phyloP scores from a whole-genome alignment of 92 coral and sea anemone species.

The Epizoanthus rinbou region DNA sequence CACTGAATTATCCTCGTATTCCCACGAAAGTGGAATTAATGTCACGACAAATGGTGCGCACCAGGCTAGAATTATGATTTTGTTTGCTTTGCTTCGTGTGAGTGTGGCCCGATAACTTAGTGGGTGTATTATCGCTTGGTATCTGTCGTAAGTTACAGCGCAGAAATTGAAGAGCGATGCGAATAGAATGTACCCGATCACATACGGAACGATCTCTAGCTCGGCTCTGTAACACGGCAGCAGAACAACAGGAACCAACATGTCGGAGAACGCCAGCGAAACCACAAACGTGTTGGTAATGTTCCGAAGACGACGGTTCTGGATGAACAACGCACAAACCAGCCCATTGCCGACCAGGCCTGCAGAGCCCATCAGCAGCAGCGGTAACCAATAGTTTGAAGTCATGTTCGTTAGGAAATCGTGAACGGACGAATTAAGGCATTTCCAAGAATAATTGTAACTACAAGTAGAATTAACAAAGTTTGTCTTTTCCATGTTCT shows the following conservation, averaged over 20 bases:
- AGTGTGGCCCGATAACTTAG: slow-evolving; percentile 72
- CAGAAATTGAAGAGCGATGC: slow-evolving; percentile 92
- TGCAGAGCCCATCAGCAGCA: slow-evolving; percentile 70
- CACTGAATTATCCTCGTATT: slow-evolving; percentile 41
- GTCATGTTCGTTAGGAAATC: too few species aligned
- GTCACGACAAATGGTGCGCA: slow-evolving; percentile 67
- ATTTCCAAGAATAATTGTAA: too few species aligned
- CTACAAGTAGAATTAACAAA: too few species aligned
- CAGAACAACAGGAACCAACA: slow-evolving; percentile 77
- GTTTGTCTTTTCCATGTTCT: too few species aligned
- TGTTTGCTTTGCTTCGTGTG: slow-evolving; percentile 70
- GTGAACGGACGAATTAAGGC: too few species aligned
- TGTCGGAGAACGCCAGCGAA: slow-evolving; percentile 85
- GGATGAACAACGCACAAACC: slow-evolving; percentile 78
- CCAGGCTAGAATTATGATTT: slow-evolving; percentile 74
- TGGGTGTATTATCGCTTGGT: slow-evolving; percentile 81
- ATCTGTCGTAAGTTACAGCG: slow-evolving; percentile 92
- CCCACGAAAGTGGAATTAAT: slow-evolving; percentile 79
- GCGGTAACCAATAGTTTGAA: slow-evolving; percentile 41
- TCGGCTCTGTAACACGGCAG: slow-evolving; percentile 75
- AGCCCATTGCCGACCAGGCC: slow-evolving; percentile 74
- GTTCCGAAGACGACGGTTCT: slow-evolving; percentile 69
- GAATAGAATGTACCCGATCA: slow-evolving; percentile 86
- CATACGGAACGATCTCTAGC: slow-evolving; percentile 64
- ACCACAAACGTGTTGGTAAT: slow-evolving; percentile 90